Base-by-base conservation (phyloP, 2,888 invertebrate genomes). In the Rotaria sp. region DNA sequence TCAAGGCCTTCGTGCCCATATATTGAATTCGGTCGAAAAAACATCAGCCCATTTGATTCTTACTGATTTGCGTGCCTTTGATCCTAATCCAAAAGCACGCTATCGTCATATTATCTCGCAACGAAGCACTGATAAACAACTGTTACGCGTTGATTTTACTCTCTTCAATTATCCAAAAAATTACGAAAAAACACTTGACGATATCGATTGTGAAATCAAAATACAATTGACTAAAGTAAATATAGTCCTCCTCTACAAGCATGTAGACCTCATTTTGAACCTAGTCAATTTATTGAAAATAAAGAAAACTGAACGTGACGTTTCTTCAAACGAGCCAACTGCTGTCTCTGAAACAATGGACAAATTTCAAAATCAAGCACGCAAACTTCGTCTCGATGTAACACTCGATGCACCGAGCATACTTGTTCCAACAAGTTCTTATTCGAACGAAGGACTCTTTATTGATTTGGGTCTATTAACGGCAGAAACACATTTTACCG, bases 381-480 rank as follows among this genome's bases (percentile, higher is more conserved):
- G 50, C 38, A 35, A 45, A 24, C 38, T 90, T 45, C 88, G 88
- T 45, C 86, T 90, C 57, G 90, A 90, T 87, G 89, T 91, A 26
- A 88, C 89, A n/a, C 88, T 91, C 41, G 87, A 90, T 85, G 92
- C 92, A 0, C 98, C 99, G 0, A 93, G 96, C 85, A 94, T 99
- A 87, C 92, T 96, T 8, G 93, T 97, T 38, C 99, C 99, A 0
- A 94, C 95, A 89, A 94, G 94, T 90, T 96, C 96, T 0, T 93
- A 91, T 84, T 95, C 95, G 88, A 91, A 91, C n/a, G 93, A 95
- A 88, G 95, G 94, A 0, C 91, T 98, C 87, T 92, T 95, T 86
- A 91, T 96, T 0, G 96, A 99, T 92, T 93, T 99, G 89, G 96
- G 97, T 89, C 93, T 93, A 87, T 93, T 97, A 88, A 94, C 93